phyloP scores from a whole-genome alignment of 2,113 vertebrate species.

The Bombycilla garrulus region DNA sequence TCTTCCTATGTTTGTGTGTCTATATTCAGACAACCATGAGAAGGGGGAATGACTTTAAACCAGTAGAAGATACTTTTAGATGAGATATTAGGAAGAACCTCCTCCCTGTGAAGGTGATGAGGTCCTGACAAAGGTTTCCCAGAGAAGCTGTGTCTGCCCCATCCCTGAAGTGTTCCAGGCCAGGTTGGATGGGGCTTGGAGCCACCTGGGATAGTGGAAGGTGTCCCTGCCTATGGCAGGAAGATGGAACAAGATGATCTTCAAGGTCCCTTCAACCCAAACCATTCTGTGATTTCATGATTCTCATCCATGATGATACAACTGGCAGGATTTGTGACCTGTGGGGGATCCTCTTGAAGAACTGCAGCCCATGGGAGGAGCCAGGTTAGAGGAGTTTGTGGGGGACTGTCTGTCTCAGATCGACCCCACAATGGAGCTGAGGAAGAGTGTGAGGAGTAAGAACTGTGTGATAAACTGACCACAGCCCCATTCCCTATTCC shows the following conservation, averaged over 20 bases:
- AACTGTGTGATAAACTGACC: background rate
- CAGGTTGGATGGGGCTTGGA: background rate
- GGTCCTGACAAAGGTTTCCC: rapidly evolving
- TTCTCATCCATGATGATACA: background rate
- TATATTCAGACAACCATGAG: background rate
- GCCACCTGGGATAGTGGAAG: rapidly evolving
- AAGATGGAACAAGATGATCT: rapidly evolving
- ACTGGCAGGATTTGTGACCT: background rate
- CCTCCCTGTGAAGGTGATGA: rapidly evolving
- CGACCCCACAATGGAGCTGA: background rate
- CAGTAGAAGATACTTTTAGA: background rate
- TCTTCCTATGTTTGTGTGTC: background rate
- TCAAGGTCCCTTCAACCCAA: background rate
- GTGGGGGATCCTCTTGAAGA: background rate
- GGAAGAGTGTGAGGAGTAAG: background rate
- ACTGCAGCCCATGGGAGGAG: background rate
- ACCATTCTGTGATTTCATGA: background rate
- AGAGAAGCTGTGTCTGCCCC: background rate
- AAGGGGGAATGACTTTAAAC: background rate
- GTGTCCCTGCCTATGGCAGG: background rate
- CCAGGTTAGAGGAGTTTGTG: too few relatives aligned
- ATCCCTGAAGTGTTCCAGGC: background rate
- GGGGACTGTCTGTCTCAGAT: background rate
- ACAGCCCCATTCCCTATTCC: background rate
- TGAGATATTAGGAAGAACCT: background rate